phyloP scores from a whole-genome alignment of 1,140 invertebrate genomes.

The Drosophila nebulosa region DNA sequence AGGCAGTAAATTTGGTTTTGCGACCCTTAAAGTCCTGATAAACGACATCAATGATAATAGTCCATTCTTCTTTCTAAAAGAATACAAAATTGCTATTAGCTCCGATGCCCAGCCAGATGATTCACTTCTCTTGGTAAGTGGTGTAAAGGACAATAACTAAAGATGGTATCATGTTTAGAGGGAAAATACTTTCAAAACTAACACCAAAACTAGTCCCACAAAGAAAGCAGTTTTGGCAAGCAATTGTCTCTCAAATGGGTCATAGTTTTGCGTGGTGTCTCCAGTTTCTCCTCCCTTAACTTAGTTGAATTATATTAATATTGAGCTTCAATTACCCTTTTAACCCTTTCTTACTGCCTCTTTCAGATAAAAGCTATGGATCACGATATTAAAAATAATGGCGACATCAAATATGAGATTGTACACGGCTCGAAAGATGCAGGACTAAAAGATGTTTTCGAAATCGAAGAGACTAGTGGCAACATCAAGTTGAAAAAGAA shows the following conservation, averaged over 20 bases:
- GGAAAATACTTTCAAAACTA: too few species aligned
- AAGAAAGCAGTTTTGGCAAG: too few species aligned
- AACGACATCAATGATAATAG: constrained; percentile 94
- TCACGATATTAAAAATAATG: constrained; percentile 86
- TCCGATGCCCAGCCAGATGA: constrained; percentile 84
- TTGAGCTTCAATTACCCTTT: too few species aligned
- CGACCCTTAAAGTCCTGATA: constrained; percentile 89
- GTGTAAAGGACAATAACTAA: too few species aligned
- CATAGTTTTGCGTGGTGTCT: too few species aligned
- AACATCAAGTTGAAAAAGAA: constrained; percentile 81
- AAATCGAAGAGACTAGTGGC: constrained; percentile 87
- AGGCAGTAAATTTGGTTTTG: constrained; percentile 90
- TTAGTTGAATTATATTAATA: too few species aligned
- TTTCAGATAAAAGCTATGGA: constrained; percentile 85
- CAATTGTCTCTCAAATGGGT: too few species aligned
- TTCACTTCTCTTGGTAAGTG: constrained; percentile 86
- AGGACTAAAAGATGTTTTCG: constrained; percentile 84
- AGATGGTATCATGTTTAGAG: too few species aligned
- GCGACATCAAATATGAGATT: constrained; percentile 87
- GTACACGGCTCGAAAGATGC: constrained; percentile 85
- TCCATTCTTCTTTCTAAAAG: constrained; percentile 89
- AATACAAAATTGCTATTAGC: constrained; percentile 89
- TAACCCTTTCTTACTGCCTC: too few species aligned
- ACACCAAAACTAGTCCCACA: neutral
- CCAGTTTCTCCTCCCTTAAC: too few species aligned